Conservation (phyloP, 2,113 vertebrate species). For the Ornithorhynchus anatinus region DNA sequence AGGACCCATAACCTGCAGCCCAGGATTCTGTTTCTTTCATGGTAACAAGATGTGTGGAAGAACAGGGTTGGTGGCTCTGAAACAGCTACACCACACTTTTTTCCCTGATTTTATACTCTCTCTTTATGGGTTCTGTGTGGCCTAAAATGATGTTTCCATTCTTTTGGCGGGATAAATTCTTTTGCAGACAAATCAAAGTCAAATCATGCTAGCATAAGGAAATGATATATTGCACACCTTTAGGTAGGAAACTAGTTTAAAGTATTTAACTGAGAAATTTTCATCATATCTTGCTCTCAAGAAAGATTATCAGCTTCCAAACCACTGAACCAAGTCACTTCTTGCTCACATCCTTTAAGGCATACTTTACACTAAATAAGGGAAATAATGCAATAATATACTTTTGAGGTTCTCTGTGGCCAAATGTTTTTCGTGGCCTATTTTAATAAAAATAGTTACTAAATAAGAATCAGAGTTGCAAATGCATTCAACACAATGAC, state of each 20-base stretch:
- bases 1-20: too few species aligned
- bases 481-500: conserved; percentile 3
- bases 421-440: conserved; percentile 7
- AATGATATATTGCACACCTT: neutral
- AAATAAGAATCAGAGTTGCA: conserved; percentile 5
- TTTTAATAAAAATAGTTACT: neutral
- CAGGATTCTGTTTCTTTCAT: too few species aligned
- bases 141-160: neutral
- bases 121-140: neutral
- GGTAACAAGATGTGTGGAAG: neutral
- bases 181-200: neutral
- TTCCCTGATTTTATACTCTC: neutral
- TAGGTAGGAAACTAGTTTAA: neutral
- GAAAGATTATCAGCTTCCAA: neutral
- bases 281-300: neutral
- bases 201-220: neutral
- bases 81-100: neutral
- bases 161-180: neutral
- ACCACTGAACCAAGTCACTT: neutral
- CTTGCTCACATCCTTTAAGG: conserved; percentile 18
- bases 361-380: conserved; percentile 16
- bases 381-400: neutral
- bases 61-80: neutral
- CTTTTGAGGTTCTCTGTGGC: neutral
- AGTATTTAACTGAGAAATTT: conserved; percentile 2